A percentile compares a stretch with the other conserved stretches of the same genome.
Evolutionary conservation across 2,797 vertebrate species (phyloP).

Genomic region (Acrocephalus scirpaceus): DNA sequence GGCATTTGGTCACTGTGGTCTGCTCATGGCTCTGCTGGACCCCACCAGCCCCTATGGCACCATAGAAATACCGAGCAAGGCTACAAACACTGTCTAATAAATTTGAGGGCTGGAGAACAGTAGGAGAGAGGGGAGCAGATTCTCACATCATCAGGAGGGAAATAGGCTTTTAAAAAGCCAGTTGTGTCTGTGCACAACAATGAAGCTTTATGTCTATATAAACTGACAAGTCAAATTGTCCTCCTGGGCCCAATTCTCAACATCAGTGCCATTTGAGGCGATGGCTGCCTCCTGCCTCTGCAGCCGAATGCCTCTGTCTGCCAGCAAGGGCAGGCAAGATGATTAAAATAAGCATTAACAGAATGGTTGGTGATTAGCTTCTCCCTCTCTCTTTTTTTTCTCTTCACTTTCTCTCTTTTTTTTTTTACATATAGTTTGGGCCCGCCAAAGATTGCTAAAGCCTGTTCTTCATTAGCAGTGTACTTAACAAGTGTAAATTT

Average conservation of each 20-base stretch:
- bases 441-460: conserved; percentile 54
- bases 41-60: background rate
- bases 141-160: conserved; percentile 67
- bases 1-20: background rate
- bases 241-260: conserved; percentile 78
- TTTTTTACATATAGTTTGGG: conserved; percentile 17
- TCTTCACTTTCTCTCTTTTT: background rate
- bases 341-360: conserved; percentile 77
- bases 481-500: conserved; percentile 70
- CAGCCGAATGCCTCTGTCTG: conserved; percentile 58
- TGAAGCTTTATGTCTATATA: conserved; percentile 80
- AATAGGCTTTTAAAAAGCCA: conserved; percentile 70
- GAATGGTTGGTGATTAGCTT: conserved; percentile 77
- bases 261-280: conserved; percentile 69
- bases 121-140: conserved; percentile 52
- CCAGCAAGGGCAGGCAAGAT: conserved; percentile 70
- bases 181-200: conserved; percentile 68
- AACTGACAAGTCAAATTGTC: conserved; percentile 82
- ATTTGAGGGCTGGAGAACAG: conserved; percentile 31
- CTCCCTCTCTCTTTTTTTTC: background rate
- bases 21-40: background rate
- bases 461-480: conserved; percentile 65
- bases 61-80: background rate
- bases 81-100: background rate
- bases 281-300: conserved; percentile 68